Evolutionary conservation across 2,113 vertebrate species (phyloP).

Genomic region (Oplegnathus fasciatus): DNA sequence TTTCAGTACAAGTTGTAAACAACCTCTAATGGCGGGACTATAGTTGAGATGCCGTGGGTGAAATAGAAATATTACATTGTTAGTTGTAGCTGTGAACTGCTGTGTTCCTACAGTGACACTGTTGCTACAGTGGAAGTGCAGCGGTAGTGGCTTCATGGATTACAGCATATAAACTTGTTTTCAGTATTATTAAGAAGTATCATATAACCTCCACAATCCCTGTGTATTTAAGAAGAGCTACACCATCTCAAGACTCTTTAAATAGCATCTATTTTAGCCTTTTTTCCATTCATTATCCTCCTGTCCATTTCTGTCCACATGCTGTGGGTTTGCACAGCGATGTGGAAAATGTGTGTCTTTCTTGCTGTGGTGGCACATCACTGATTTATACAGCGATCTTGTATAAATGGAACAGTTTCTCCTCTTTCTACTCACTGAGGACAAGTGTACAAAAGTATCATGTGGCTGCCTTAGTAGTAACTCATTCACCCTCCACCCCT

Average conservation of each 20-base stretch:
- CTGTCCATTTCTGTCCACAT: constrained; percentile 47
- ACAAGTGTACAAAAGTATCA: constrained; percentile 44
- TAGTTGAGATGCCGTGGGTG: constrained; percentile 11
- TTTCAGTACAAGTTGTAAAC: constrained; percentile 57
- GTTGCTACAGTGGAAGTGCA: neutral
- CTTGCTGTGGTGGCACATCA: constrained; percentile 38
- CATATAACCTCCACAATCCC: neutral
- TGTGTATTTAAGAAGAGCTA: constrained; percentile 9
- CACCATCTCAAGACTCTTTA: constrained; percentile 9
- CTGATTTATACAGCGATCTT: constrained; percentile 44
- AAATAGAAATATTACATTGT: constrained; percentile 35
- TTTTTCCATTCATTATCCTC: constrained; percentile 55
- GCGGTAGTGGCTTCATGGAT: neutral
- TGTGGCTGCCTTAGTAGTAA: constrained; percentile 44
- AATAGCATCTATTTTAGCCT: constrained; percentile 39
- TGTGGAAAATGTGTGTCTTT: constrained; percentile 59
- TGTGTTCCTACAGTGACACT: neutral
- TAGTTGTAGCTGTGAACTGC: constrained; percentile 2
- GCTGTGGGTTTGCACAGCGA: constrained; percentile 39
- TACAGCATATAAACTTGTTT: neutral
- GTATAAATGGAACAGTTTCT: constrained; percentile 36
- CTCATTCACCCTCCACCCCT: constrained; percentile 28
- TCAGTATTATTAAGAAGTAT: neutral
- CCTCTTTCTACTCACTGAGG: constrained; percentile 23
- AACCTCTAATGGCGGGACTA: constrained; percentile 36